A percentile compares a stretch with the other conserved stretches of the same genome.
phyloP scores from a whole-genome alignment of 2,113 vertebrate species.

The Marmota monax region DNA sequence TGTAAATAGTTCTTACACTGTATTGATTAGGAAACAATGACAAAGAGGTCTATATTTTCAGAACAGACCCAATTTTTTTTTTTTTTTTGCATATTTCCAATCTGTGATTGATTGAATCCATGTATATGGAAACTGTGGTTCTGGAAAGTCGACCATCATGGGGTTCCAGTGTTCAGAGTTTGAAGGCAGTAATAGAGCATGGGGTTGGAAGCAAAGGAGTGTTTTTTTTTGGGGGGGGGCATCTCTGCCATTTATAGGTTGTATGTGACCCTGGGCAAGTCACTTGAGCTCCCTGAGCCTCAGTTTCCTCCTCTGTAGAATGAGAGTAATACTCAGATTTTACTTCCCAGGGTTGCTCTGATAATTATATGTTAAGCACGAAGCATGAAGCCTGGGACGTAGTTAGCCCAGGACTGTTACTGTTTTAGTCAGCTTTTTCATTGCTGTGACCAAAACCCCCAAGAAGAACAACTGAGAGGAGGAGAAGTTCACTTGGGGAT shows the following conservation, averaged over 20 bases:
- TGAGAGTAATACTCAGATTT: not conserved
- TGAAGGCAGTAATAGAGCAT: not conserved
- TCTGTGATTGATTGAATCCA: not conserved
- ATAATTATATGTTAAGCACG: not conserved
- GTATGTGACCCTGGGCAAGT: not conserved
- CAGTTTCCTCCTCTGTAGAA: constrained; percentile 1
- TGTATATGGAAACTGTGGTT: not conserved
- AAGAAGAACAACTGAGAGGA: too few species aligned
- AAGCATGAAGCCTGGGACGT: not conserved
- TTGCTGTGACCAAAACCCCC: too few species aligned
- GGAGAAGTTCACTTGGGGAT: too few species aligned
- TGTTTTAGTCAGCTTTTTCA: too few species aligned
- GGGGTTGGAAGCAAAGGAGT: not conserved
- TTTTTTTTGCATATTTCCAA: not conserved
- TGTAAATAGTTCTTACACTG: not conserved
- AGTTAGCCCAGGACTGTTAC: not conserved
- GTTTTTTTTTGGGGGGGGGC: not conserved
- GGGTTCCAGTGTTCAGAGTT: not conserved
- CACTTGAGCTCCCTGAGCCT: not conserved
- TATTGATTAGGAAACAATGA: not conserved
- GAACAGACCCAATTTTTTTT: not conserved
- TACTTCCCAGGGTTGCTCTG: not conserved
- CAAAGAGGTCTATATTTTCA: not conserved
- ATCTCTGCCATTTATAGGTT: not conserved
- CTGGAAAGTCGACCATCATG: not conserved